Conservation (phyloP, 2,797 vertebrate species). For the Sebastes hopkinsi region DNA sequence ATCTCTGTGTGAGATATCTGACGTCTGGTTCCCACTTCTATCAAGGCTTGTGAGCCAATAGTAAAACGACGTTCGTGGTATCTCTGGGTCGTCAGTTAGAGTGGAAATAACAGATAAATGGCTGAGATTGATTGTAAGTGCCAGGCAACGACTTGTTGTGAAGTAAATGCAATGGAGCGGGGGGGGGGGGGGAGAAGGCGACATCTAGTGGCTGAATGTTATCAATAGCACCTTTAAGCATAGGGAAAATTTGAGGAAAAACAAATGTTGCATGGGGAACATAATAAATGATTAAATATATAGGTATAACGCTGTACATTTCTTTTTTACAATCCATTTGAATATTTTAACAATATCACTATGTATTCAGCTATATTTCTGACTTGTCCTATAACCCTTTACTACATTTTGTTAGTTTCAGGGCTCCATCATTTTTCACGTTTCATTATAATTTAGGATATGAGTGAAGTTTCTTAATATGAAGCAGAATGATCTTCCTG, state of each 20-base stretch:
- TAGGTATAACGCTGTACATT: not conserved
- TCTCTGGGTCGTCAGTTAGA: too few relatives aligned
- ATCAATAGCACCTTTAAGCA: not conserved
- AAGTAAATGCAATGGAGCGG: too few relatives aligned
- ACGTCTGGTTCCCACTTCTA: too few relatives aligned
- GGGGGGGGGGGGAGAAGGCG: too few relatives aligned
- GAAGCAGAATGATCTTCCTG: not conserved
- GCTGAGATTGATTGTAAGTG: too few relatives aligned
- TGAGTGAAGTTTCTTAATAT: not conserved
- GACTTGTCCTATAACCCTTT: not conserved
- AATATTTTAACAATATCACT: not conserved
- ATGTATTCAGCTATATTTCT: not conserved
- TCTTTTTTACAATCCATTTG: not conserved
- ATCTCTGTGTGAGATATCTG: too few relatives aligned
- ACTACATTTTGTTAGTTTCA: conserved; percentile 4
- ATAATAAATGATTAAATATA: not conserved
- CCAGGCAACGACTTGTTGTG: too few relatives aligned
- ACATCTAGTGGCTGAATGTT: too few relatives aligned
- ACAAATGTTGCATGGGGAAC: not conserved
- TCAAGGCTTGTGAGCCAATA: too few relatives aligned
- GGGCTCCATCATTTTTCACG: conserved; percentile 14
- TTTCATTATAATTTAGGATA: conserved; percentile 1
- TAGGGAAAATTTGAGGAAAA: not conserved
- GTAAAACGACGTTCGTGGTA: too few relatives aligned
- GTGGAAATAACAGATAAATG: too few relatives aligned